Evolutionary conservation across 2,888 invertebrate species (phyloP).

Genomic region (Drosophila prostipennis): DNA sequence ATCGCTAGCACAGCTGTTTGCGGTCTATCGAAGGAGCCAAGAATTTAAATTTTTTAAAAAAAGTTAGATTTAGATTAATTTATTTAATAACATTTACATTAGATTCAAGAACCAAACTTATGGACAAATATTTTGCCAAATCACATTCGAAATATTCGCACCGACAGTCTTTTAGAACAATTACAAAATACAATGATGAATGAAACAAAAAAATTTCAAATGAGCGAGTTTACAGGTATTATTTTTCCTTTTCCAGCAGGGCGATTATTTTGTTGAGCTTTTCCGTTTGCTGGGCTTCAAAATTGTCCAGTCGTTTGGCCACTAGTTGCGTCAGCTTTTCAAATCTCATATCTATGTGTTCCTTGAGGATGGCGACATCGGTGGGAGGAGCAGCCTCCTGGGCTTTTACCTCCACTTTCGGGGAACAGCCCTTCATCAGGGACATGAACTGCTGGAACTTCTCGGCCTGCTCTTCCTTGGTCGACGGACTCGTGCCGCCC

Average conservation of each 20-base stretch:
- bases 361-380: conserved; percentile 45
- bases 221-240: conserved; percentile 1
- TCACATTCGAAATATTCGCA: conserved; percentile 29
- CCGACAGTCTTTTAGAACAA: conserved; percentile 21
- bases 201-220: conserved; percentile 5
- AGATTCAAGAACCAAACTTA: not conserved
- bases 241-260: conserved; percentile 62
- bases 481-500: conserved; percentile 48
- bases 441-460: conserved; percentile 78
- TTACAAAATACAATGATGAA: conserved; percentile 19
- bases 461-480: conserved; percentile 61
- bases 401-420: not conserved
- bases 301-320: conserved; percentile 60
- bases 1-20: conserved; percentile 13
- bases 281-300: conserved; percentile 69
- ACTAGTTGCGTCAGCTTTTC: conserved; percentile 67
- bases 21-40: not conserved
- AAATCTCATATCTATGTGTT: conserved; percentile 72
- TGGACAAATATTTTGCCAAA: conserved; percentile 5
- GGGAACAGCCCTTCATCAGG: conserved; percentile 44
- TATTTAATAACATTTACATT: not conserved
- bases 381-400: conserved; percentile 4
- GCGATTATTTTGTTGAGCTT: conserved; percentile 79
- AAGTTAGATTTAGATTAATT: not conserved
- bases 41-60: not conserved